Base-by-base conservation (phyloP, 2,113 vertebrate genomes). In the Baryphthengus martii region DNA sequence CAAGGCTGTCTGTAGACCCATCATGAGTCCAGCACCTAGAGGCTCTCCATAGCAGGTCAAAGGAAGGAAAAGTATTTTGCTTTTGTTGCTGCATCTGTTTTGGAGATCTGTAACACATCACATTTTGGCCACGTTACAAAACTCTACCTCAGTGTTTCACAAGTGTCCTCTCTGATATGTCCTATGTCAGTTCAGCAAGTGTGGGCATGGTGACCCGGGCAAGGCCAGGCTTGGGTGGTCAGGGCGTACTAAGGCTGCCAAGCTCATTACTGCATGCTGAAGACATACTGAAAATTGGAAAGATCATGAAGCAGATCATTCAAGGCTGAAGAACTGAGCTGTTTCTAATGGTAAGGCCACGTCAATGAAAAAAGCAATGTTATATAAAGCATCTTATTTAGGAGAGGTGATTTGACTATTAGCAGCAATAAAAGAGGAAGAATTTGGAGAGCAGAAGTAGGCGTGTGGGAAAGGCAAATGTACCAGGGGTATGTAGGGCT, bases 401-500 rank as follows among this genome's bases (percentile, higher is more conserved):
- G 35, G 42, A 61, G 50, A 56, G 14, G 18, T 0, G 2, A 75
- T n/a, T 65, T 82, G 44, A 73, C 44, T n/a, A 21, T 4, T 35
- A 72, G 10, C 28, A 52, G 13, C 17, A 59, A 21, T 7, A 61
- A 21, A 71, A 75, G 40, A 61, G 9, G 40, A 79, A 88, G 33
- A 56, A 82, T n/a, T 6, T 61, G 40, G 37, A 85, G 44, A 53
- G 26, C 23, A 63, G 28, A 91, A 63, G 24, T 21, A n/a, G 23
- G 4, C 45, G 26, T 62, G 12, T 75, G 17, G 9, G 14, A 67
- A 61, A 77, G 31, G 63, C 9, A 62, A 78, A 63, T 13, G 39
- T 18, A 35, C 3, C 7, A 50, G 56, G 40, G 37, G 11, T 39
- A 85, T 0, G 0, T 0, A 50, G 52, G 53, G 11, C 17, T 71